Percentiles rank a stretch among this genome's conserved stretches.
Conservation (phyloP, 2,888 invertebrate genomes). For the Muscina levida region DNA sequence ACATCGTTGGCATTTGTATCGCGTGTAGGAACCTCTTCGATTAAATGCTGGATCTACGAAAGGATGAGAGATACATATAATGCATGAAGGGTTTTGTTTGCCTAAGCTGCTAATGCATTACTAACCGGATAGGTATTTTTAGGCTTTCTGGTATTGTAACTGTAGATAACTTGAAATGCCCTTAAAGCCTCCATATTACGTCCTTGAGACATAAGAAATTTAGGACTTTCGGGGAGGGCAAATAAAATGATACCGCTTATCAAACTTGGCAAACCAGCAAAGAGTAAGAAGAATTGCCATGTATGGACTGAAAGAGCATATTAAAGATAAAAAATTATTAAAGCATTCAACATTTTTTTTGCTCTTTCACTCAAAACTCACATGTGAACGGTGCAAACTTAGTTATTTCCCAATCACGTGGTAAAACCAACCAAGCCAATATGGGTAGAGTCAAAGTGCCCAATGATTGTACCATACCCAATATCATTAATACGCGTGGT, state of each 20-base stretch:
- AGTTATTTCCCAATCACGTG: conserved; percentile 83
- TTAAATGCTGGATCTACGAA: conserved; percentile 69
- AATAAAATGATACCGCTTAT: conserved; percentile 82
- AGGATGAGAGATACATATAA: too few relatives aligned
- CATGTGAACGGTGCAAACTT: conserved; percentile 80
- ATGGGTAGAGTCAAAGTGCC: conserved; percentile 85
- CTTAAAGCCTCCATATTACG: conserved; percentile 75
- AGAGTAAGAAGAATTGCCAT: conserved; percentile 81
- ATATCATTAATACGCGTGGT: conserved; percentile 84
- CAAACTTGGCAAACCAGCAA: conserved; percentile 84
- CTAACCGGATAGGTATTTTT: conserved; percentile 84
- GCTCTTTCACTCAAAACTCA: conserved; percentile 76
- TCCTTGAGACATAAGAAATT: conserved; percentile 76
- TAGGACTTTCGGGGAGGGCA: conserved; percentile 81
- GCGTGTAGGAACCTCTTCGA: conserved; percentile 74
- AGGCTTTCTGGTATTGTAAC: conserved; percentile 84
- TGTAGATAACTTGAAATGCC: conserved; percentile 82
- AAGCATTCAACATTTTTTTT: background rate
- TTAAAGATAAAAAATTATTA: conserved; percentile 3
- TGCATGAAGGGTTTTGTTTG: too few relatives aligned
- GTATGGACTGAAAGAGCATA: conserved; percentile 70
- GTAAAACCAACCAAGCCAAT: conserved; percentile 88
- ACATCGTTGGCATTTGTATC: conserved; percentile 67
- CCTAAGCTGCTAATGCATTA: too few relatives aligned
- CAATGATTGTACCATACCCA: conserved; percentile 84